A percentile compares a stretch with the other conserved stretches of the same genome.
Conservation (phyloP, 2,888 invertebrate species). For the Elysia crispata region DNA sequence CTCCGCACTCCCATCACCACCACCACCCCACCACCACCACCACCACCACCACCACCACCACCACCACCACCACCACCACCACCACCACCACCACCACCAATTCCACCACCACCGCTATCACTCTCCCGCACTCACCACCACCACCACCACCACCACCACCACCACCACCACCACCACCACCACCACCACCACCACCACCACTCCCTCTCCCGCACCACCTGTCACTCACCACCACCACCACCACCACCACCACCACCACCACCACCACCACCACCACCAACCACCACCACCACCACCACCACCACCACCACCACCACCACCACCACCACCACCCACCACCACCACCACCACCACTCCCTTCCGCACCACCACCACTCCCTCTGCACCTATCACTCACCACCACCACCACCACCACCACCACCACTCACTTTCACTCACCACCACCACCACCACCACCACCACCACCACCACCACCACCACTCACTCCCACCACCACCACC, state of each 20-base stretch:
- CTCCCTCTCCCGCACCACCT: too few relatives aligned
- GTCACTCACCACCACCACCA: too few relatives aligned
- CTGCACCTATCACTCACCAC: too few relatives aligned
- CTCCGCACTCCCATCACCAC: background rate
- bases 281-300: too few relatives aligned
- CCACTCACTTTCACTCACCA: too few relatives aligned
- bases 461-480: slow-evolving; percentile 44
- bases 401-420: background rate
- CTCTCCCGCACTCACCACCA: background rate
- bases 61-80: background rate
- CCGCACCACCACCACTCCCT: too few relatives aligned
- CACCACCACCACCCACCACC: too few relatives aligned
- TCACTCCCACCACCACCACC: slow-evolving; percentile 31
- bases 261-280: too few relatives aligned
- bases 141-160: background rate
- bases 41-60: background rate
- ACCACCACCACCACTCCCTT: too few relatives aligned
- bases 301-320: too few relatives aligned
- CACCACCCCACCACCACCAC: background rate
- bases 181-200: too few relatives aligned
- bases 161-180: background rate
- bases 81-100: background rate
- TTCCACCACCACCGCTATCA: background rate
- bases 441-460: slow-evolving; percentile 33
- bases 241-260: too few relatives aligned